phyloP scores from a whole-genome alignment of 2,888 invertebrate species.

The Nymphalis urticae region DNA sequence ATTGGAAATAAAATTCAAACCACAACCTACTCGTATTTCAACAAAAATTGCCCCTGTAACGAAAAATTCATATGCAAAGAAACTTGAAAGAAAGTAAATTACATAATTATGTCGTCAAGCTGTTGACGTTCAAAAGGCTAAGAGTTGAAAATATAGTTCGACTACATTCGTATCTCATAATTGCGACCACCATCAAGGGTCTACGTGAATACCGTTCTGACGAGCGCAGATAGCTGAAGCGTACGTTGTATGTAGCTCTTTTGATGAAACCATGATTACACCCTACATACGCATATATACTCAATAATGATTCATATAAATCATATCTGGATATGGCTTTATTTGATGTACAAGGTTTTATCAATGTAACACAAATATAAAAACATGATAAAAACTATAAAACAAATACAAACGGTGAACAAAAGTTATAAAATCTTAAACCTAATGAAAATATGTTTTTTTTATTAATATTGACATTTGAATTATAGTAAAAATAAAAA shows the following conservation, averaged over 20 bases:
- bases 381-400: too few species aligned
- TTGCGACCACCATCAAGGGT: constrained; percentile 32
- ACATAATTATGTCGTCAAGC: constrained; percentile 11
- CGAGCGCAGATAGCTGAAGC: constrained; percentile 32
- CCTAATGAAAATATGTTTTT: too few species aligned
- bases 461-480: too few species aligned
- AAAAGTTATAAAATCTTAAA: too few species aligned
- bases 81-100: constrained; percentile 9
- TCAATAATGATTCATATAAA: constrained; percentile 21
- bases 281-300: constrained; percentile 23
- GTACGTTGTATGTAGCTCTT: constrained; percentile 59
- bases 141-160: constrained; percentile 24
- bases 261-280: constrained; percentile 62
- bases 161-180: constrained; percentile 29
- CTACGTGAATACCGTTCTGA: constrained; percentile 35
- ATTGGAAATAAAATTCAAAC: background rate
- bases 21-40: background rate
- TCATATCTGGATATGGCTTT: background rate
- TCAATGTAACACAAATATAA: too few species aligned
- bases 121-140: constrained; percentile 1
- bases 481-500: too few species aligned
- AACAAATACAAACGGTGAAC: too few species aligned
- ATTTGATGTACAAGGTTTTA: background rate
- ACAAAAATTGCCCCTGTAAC: background rate
- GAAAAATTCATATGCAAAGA: background rate